These are phyloP conservation scores for Heliconius nattereri DNA, from an alignment of 1,140 invertebrate species.

Conservation along the genomic window DNA sequence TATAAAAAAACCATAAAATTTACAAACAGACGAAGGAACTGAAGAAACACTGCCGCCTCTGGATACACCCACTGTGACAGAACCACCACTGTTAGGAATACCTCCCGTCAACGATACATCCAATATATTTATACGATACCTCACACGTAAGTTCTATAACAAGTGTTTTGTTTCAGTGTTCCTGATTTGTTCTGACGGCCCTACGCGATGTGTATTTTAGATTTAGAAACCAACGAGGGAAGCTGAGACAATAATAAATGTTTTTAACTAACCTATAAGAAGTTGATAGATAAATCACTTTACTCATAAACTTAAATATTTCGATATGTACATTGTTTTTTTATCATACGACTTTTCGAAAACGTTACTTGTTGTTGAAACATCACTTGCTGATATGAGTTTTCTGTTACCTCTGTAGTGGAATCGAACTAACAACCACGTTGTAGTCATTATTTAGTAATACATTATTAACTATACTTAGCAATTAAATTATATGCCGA, in stretches of 20 bases:
- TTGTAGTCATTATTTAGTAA: neutral
- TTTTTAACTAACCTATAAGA: no score
- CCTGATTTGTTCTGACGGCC: neutral
- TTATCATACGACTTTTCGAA: no score
- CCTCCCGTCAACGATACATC: conserved; percentile 61
- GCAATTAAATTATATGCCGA: neutral
- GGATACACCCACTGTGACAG: conserved; percentile 42
- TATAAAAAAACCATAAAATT: neutral
- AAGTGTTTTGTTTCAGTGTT: conserved; percentile 11
- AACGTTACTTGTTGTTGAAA: no score
- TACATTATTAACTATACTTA: neutral
- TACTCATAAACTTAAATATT: no score
- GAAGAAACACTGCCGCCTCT: conserved; percentile 62
- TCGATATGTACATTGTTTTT: neutral
- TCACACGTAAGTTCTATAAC: conserved; percentile 69
- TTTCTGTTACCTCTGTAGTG: no score
- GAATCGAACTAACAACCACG: neutral
- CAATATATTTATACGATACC: conserved; percentile 69
- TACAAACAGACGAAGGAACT: conserved; percentile 65
- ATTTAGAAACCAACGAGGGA: neutral
- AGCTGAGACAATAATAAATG: no score
- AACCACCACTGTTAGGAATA: conserved; percentile 49
- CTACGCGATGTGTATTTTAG: neutral
- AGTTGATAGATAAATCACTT: no score
- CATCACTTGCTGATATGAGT: no score